Percentiles rank a stretch among this genome's conserved stretches.
Evolutionary conservation across 2,888 invertebrate genomes (phyloP).

Genomic region (Ichneumon xanthorius): DNA sequence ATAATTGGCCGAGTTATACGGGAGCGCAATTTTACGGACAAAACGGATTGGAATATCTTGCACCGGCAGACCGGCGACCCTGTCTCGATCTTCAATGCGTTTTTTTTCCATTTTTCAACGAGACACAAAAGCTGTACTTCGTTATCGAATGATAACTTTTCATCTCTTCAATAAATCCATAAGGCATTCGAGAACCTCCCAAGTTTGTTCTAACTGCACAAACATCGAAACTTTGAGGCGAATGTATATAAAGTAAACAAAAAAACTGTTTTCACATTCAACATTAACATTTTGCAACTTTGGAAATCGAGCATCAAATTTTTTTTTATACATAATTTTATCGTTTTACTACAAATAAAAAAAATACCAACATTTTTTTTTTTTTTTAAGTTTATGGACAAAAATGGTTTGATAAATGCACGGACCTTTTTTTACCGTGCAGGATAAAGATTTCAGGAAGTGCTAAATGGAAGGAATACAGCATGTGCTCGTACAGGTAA

Average conservation of each 20-base stretch:
- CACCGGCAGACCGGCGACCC: not conserved
- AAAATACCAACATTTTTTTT: not conserved
- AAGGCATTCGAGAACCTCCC: not conserved
- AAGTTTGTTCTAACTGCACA: not conserved
- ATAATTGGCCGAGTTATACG: constrained; percentile 62
- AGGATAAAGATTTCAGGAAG: constrained; percentile 11
- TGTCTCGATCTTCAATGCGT: not conserved
- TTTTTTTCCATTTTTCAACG: not conserved
- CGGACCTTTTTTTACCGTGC: not conserved
- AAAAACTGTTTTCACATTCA: no score
- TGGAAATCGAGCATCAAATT: not conserved
- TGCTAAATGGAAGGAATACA: not conserved
- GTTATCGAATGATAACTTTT: not conserved
- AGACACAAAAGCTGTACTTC: not conserved
- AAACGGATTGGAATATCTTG: not conserved
- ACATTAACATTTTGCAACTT: not conserved
- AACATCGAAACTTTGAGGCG: not conserved
- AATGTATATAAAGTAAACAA: not conserved
- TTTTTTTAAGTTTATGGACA: not conserved
- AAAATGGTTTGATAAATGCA: not conserved
- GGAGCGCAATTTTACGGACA: constrained; percentile 3
- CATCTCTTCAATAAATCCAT: not conserved
- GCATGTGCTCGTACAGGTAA: not conserved
- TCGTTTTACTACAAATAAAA: not conserved
- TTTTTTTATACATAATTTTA: not conserved